phyloP scores from a whole-genome alignment of 2,113 vertebrate species.

The Chitala chitala region DNA sequence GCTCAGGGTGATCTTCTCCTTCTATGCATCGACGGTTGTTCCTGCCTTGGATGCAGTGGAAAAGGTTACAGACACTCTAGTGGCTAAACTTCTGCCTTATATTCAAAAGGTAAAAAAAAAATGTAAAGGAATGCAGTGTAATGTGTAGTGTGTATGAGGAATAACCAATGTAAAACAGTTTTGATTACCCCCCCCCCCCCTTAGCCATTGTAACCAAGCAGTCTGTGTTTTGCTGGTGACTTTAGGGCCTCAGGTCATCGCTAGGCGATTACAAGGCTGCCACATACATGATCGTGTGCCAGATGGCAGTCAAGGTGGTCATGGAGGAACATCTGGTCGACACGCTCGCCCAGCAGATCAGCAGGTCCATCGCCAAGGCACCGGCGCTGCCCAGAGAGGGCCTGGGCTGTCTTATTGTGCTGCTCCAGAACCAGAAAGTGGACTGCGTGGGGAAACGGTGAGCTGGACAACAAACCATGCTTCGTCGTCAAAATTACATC shows the following conservation, averaged over 20 bases:
- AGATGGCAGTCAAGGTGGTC: slow-evolving; percentile 80
- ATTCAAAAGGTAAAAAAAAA: slow-evolving; percentile 81
- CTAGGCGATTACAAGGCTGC: slow-evolving; percentile 83
- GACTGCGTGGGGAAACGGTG: slow-evolving; percentile 74
- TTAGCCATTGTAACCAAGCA: neutral
- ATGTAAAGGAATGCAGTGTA: too few relatives aligned
- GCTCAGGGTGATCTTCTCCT: slow-evolving; percentile 83
- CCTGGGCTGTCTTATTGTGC: slow-evolving; percentile 75
- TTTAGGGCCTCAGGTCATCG: slow-evolving; percentile 82
- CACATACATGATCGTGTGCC: slow-evolving; percentile 87
- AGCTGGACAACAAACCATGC: slow-evolving; percentile 26
- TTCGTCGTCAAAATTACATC: too few relatives aligned
- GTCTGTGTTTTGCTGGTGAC: slow-evolving; percentile 13
- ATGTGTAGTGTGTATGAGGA: too few relatives aligned
- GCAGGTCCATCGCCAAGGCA: slow-evolving; percentile 66
- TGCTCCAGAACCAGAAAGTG: slow-evolving; percentile 85
- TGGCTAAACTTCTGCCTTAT: slow-evolving; percentile 85
- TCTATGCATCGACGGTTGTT: slow-evolving; percentile 84
- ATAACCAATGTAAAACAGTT: too few relatives aligned
- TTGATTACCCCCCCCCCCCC: too few relatives aligned
- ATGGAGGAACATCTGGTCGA: slow-evolving; percentile 74
- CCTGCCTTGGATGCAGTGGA: slow-evolving; percentile 70
- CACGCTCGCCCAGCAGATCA: slow-evolving; percentile 70
- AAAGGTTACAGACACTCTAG: slow-evolving; percentile 65
- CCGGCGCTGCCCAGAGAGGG: slow-evolving; percentile 71